phyloP scores from a whole-genome alignment of 2,797 vertebrate genomes.

The Nannoperca australis region DNA sequence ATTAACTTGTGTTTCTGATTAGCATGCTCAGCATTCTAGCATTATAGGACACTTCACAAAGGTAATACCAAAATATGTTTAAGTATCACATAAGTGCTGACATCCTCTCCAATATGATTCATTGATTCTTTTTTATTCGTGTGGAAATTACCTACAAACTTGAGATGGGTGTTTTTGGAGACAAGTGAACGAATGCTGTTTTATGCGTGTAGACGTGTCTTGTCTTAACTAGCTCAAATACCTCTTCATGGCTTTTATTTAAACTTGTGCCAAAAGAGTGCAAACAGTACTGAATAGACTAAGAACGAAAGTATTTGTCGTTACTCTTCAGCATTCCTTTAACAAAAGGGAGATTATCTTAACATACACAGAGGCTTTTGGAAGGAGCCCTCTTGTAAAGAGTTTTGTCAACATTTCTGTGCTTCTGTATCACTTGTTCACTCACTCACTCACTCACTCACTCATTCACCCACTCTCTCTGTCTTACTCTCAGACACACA shows the following conservation, averaged over 20 bases:
- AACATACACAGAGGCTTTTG: constrained; percentile 71
- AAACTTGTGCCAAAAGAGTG: constrained; percentile 69
- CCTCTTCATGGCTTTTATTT: constrained; percentile 69
- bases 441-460: constrained; percentile 48
- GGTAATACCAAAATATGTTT: not conserved
- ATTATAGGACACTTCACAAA: constrained; percentile 19
- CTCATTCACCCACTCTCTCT: constrained; percentile 41
- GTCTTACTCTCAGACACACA: constrained; percentile 28
- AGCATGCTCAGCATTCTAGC: constrained; percentile 2
- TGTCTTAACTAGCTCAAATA: constrained; percentile 77
- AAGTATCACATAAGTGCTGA: not conserved
- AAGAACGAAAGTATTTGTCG: constrained; percentile 82
- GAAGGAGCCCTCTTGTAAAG: constrained; percentile 74
- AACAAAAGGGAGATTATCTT: constrained; percentile 83
- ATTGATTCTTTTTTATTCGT: constrained; percentile 30
- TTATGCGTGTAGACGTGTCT: constrained; percentile 52
- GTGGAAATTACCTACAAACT: constrained; percentile 61
- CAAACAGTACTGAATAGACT: constrained; percentile 71
- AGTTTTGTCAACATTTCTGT: constrained; percentile 76
- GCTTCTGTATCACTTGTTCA: constrained; percentile 68
- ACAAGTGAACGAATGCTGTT: constrained; percentile 46
- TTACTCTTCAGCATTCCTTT: constrained; percentile 77
- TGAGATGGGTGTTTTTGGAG: constrained; percentile 41
- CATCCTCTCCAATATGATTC: constrained; percentile 18
- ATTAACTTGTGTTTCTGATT: constrained; percentile 26